Evolutionary conservation across 2,888 invertebrate genomes (phyloP).

Genomic region (Clivina fossor): DNA sequence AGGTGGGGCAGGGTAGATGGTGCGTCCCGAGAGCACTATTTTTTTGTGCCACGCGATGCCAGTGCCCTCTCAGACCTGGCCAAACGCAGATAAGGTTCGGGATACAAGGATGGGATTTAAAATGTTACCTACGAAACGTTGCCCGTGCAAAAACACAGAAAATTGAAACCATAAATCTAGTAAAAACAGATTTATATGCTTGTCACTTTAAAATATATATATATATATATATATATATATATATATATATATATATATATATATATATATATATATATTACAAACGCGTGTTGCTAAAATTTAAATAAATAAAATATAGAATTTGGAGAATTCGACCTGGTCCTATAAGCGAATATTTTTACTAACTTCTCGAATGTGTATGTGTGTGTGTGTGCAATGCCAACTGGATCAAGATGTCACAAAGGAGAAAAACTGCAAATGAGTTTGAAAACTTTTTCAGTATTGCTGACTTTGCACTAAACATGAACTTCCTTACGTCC

Average conservation of each 20-base stretch:
- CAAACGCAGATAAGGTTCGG: conserved; percentile 29
- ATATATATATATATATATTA: too few species aligned
- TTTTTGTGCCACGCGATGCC: conserved; percentile 22
- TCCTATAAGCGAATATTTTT: conserved; percentile 3
- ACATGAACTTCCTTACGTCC: too few species aligned
- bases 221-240: too few species aligned
- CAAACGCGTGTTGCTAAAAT: conserved; percentile 17
- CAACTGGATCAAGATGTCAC: conserved; percentile 29
- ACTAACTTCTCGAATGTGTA: neutral
- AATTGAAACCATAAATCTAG: conserved; percentile 32
- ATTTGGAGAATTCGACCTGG: conserved; percentile 2
- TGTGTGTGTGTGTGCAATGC: conserved; percentile 8
- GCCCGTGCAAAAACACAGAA: conserved; percentile 28
- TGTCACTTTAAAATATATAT: conserved; percentile 29
- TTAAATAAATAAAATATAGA: conserved; percentile 31
- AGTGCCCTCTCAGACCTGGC: conserved; percentile 18
- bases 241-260: too few species aligned
- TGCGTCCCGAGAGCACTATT: conserved; percentile 24
- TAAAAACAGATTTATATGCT: conserved; percentile 27
- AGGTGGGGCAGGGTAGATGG: too few species aligned
- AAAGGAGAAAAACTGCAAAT: conserved; percentile 33
- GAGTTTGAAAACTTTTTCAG: conserved; percentile 30
- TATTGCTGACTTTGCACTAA: conserved; percentile 17
- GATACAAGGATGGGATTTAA: conserved; percentile 25
- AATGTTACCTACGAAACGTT: conserved; percentile 26